phyloP scores from a whole-genome alignment of 1,140 invertebrate species.

The Aplysia californica region DNA sequence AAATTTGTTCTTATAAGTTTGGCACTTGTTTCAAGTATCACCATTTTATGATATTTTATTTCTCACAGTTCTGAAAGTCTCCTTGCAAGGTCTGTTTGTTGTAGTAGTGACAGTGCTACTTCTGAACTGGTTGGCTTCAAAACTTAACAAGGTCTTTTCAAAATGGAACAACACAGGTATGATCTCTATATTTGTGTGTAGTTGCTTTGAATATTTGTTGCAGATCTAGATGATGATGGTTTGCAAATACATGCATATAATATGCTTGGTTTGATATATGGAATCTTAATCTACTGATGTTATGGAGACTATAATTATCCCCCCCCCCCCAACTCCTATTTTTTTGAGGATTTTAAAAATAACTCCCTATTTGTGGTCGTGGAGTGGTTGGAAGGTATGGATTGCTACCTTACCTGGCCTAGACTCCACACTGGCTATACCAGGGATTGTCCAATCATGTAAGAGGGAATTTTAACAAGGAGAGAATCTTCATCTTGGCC shows the following conservation, averaged over 20 bases:
- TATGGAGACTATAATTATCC: too few species aligned
- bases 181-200: background rate
- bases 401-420: too few species aligned
- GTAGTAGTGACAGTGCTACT: background rate
- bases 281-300: too few species aligned
- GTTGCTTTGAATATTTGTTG: background rate
- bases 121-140: background rate
- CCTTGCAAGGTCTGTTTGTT: background rate
- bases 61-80: background rate
- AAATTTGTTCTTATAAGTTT: too few species aligned
- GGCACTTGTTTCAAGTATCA: constrained; percentile 41
- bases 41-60: constrained; percentile 29
- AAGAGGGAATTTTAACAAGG: too few species aligned
- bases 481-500: too few species aligned
- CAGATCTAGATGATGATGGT: background rate
- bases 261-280: background rate
- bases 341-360: too few species aligned
- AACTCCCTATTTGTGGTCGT: too few species aligned
- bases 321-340: too few species aligned
- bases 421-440: too few species aligned
- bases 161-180: background rate
- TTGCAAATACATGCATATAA: background rate
- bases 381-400: too few species aligned
- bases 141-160: background rate
- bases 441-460: too few species aligned